These are phyloP conservation scores for Trachurus trachurus DNA, from an alignment of 2,797 vertebrate genomes.

Conservation along the genomic window DNA sequence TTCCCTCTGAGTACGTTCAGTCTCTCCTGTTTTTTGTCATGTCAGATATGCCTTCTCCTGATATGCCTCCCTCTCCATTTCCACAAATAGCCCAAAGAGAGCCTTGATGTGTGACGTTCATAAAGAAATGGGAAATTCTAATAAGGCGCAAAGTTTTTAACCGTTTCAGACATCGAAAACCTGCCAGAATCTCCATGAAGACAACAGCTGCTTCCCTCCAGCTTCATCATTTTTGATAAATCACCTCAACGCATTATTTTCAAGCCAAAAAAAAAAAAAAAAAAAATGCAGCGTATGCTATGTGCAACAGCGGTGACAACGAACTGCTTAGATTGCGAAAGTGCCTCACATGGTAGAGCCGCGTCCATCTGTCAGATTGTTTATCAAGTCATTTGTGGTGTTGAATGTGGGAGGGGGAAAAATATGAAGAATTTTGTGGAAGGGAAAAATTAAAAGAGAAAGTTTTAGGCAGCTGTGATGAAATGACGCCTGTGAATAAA, in stretches of 20 bases:
- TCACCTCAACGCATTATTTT: conserved; percentile 37
- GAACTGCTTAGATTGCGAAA: conserved; percentile 34
- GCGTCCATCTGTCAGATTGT: conserved; percentile 36
- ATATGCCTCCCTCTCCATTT: not conserved
- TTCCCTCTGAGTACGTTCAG: conserved; percentile 70
- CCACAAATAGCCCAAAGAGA: conserved; percentile 51
- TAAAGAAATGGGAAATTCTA: conserved; percentile 7
- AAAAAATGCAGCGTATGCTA: conserved; percentile 33
- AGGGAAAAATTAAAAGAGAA: not conserved
- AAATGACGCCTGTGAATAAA: conserved; percentile 27
- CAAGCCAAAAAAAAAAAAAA: conserved; percentile 17
- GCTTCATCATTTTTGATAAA: conserved; percentile 55
- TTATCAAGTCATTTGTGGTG: conserved; percentile 23
- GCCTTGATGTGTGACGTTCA: conserved; percentile 35
- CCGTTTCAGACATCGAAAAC: conserved; percentile 24
- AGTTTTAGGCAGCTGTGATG: conserved; percentile 26
- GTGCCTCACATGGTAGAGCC: conserved; percentile 32
- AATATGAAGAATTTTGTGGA: not conserved
- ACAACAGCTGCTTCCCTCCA: conserved; percentile 39
- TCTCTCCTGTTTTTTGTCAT: conserved; percentile 49
- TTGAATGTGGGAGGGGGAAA: conserved; percentile 1
- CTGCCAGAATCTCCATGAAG: conserved; percentile 26
- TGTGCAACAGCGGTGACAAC: conserved; percentile 20
- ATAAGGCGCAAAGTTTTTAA: conserved; percentile 22
- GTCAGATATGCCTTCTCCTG: conserved; percentile 47